A percentile compares a stretch with the other conserved stretches of the same genome.
Evolutionary conservation across 2,797 vertebrate genomes (phyloP).

Genomic region (Uromys caudimaculatus): DNA sequence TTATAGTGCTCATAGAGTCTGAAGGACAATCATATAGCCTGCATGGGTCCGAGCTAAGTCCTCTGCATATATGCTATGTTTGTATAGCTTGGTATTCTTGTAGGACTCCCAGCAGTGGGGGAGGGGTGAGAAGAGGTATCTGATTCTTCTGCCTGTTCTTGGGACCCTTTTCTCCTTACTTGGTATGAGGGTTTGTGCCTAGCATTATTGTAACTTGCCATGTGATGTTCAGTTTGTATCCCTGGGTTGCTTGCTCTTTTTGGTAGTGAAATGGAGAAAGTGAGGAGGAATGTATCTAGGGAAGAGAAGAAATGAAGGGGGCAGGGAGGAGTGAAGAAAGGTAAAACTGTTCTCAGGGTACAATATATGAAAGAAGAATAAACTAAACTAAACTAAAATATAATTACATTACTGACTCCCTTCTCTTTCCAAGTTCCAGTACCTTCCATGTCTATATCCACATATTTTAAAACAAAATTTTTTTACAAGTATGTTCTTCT

Average conservation of each 20-base stretch:
- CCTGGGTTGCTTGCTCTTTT: not conserved
- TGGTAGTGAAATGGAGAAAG: not conserved
- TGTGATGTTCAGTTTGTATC: not conserved
- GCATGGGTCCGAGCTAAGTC: not conserved
- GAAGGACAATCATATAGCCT: not conserved
- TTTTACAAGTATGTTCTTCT: not conserved
- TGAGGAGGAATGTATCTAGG: not conserved
- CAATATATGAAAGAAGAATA: not conserved
- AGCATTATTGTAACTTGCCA: not conserved
- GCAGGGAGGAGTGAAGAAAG: not conserved
- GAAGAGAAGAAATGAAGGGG: not conserved
- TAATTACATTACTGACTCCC: not conserved
- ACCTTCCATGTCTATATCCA: not conserved
- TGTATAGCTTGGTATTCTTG: not conserved
- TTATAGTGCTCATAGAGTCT: not conserved
- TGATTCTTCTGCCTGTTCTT: not conserved
- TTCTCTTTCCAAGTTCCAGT: not conserved
- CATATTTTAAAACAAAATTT: not conserved
- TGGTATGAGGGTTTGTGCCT: not conserved
- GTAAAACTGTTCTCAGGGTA: not conserved
- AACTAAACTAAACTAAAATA: not conserved
- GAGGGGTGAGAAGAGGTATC: not conserved
- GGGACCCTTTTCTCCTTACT: not conserved
- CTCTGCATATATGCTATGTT: not conserved
- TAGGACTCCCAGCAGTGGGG: not conserved